Evolutionary conservation across 2,888 invertebrate species (phyloP).

Genomic region (Pheosia tremula): DNA sequence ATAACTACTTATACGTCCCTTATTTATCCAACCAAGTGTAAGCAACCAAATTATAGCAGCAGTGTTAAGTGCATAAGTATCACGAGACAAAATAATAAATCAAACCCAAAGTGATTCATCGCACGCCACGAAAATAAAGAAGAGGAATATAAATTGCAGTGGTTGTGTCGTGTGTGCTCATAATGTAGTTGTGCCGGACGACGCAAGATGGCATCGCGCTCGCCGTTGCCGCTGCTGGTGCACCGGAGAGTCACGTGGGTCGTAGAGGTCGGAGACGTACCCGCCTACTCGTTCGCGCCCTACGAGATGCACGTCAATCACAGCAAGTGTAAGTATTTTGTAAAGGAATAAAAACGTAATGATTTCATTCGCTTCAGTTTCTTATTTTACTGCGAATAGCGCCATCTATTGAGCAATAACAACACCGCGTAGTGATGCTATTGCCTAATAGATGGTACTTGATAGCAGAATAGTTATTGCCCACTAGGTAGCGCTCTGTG

Average conservation of each 20-base stretch:
- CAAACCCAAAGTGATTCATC: constrained; percentile 10
- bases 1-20: no score
- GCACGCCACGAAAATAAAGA: neutral
- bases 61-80: neutral
- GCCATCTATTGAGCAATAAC: constrained; percentile 3
- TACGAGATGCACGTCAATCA: constrained; percentile 80
- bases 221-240: constrained; percentile 39
- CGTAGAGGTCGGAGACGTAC: constrained; percentile 76
- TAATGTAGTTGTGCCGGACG: constrained; percentile 22
- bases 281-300: constrained; percentile 64
- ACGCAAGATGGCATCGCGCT: constrained; percentile 59
- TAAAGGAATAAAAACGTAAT: no score
- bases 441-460: neutral
- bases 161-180: constrained; percentile 12
- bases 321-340: constrained; percentile 76
- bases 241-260: constrained; percentile 80
- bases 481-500: no score
- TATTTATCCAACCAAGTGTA: no score
- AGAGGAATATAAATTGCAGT: no score
- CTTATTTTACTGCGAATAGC: neutral
- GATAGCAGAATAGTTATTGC: neutral
- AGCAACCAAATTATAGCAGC: no score
- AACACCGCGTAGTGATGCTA: neutral
- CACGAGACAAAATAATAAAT: constrained; percentile 6
- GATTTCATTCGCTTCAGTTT: neutral